A percentile compares a stretch with the other conserved stretches of the same genome.
Conservation (phyloP, 2,113 vertebrate species). For the Otolemur garnettii region DNA sequence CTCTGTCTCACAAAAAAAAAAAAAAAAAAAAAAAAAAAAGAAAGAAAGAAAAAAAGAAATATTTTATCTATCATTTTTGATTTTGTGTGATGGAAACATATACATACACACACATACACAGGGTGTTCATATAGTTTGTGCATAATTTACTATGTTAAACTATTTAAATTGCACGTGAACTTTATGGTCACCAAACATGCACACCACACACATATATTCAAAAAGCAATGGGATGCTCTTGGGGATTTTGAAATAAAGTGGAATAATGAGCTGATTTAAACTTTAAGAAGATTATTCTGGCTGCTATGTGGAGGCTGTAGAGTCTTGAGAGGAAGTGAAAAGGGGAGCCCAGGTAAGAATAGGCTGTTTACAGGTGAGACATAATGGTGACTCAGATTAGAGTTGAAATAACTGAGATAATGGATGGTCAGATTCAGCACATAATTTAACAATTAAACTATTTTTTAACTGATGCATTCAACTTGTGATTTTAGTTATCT, state of each 20-base stretch:
- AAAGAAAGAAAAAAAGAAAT: background rate
- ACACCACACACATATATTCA: background rate
- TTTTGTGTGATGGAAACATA: background rate
- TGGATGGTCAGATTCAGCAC: background rate
- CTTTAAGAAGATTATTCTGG: constrained; percentile 6
- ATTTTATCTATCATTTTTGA: background rate
- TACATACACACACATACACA: too few species aligned
- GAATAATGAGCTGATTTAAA: constrained; percentile 3
- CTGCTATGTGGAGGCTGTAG: background rate
- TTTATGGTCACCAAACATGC: too few species aligned
- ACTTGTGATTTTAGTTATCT: too few species aligned
- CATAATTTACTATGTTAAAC: too few species aligned
- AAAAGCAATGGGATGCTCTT: background rate
- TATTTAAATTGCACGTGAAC: too few species aligned
- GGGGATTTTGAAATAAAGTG: constrained; percentile 36
- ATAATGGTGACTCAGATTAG: background rate
- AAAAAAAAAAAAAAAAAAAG: too few species aligned
- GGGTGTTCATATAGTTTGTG: too few species aligned
- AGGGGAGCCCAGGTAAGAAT: background rate
- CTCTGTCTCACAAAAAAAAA: too few species aligned
- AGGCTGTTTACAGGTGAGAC: background rate
- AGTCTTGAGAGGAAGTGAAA: background rate
- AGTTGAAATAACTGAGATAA: background rate
- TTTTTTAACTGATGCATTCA: background rate
- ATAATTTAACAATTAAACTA: background rate